These are phyloP conservation scores for Hoplodrina ambigua DNA, from an alignment of 2,888 invertebrate species.

Conservation along the genomic window DNA sequence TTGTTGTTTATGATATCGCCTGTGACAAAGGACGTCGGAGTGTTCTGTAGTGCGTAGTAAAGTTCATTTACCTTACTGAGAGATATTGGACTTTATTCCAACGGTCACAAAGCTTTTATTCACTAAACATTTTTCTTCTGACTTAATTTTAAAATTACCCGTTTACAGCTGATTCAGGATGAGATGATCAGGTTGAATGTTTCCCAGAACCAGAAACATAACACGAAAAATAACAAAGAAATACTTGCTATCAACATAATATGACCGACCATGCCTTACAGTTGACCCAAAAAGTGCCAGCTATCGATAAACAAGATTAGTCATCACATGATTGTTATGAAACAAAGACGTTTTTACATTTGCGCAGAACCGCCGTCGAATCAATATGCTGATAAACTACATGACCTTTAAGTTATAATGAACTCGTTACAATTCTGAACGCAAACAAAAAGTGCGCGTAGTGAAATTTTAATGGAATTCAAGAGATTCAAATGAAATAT, in stretches of 20 bases:
- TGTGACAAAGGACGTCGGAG: background rate
- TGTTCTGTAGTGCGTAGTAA: background rate
- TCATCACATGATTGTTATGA: slow-evolving; percentile 23
- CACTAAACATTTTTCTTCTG: no score
- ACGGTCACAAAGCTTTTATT: background rate
- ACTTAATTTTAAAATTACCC: no score
- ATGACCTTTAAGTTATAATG: slow-evolving; percentile 53
- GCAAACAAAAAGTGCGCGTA: slow-evolving; percentile 37
- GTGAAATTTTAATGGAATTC: slow-evolving; percentile 45
- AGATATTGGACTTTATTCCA: background rate
- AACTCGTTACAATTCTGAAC: slow-evolving; percentile 42
- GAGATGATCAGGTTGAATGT: background rate
- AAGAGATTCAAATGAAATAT: slow-evolving; percentile 31
- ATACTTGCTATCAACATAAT: background rate
- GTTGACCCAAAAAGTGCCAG: slow-evolving; percentile 38
- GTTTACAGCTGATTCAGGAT: background rate
- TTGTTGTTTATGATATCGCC: background rate
- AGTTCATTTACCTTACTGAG: background rate
- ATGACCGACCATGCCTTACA: background rate
- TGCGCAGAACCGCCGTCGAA: slow-evolving; percentile 20
- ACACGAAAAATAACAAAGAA: background rate
- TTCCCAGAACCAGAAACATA: background rate
- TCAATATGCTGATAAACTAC: slow-evolving; percentile 48
- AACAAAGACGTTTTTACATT: slow-evolving; percentile 35
- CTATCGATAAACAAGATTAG: slow-evolving; percentile 35